Evolutionary conservation across 1,140 invertebrate species (phyloP), one percentile per base, ranked within the genome.

Genomic region (Coenobita brevimanus): DNA sequence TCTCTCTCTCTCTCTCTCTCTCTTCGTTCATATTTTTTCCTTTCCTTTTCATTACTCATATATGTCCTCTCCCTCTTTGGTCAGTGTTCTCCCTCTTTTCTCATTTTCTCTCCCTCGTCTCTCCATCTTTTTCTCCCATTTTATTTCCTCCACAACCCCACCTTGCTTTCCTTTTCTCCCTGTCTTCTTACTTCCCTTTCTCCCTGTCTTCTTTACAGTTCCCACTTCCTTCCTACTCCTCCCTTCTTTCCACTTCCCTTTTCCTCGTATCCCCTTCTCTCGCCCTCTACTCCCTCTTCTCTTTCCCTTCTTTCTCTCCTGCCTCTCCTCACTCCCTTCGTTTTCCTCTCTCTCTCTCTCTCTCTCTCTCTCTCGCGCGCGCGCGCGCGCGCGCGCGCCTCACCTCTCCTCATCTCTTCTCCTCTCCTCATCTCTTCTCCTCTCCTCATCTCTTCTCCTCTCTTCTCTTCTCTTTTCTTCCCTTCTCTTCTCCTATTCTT

Each of bases 1-100:
- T 76, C 41, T 46, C 73, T 78, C 46, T 78, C 46, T 46, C 75
- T 46, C 46, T 46, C 75, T 78, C 75, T 78, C 75, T 46, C 38
- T 46, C 75, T 46, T 21, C 21, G 3, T 73, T 36, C 15, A 0
- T 33, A 24, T 24, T 15, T 1, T 46, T 17, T 76, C 1, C 17
- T 3, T 76, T 21, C 30, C 27, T 76, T 21, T 41, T 36, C 38
- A 76, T 43, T 41, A 76, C 38, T 41, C 38, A 76, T 30, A 76
- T 30, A 76, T 30, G 46, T 30, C 17, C 38, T 41, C n/a, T n/a
- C n/a, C n/a, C n/a, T n/a, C n/a, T n/a, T n/a, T n/a, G n/a, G n/a
- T n/a, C n/a, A n/a, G n/a, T n/a, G n/a, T n/a, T n/a, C n/a, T n/a
- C n/a, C n/a, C n/a, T n/a, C n/a, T n/a, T n/a, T n/a, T n/a, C n/a